Conservation (phyloP, 2,113 vertebrate genomes). For the Eulemur rufifrons region DNA sequence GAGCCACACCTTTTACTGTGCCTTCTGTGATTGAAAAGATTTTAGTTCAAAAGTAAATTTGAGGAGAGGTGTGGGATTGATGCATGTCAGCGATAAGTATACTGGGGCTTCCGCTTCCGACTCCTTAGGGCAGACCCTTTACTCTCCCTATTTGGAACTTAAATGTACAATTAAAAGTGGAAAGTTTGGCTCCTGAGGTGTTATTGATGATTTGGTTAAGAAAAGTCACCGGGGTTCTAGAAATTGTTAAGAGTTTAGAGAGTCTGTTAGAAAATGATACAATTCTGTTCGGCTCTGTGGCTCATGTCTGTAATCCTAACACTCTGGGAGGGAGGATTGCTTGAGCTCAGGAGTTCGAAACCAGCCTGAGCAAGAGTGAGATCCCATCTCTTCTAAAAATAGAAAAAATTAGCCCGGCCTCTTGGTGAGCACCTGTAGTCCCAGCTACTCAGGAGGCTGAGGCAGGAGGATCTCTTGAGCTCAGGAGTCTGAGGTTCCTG, state of each 20-base stretch:
- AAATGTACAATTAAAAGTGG: neutral
- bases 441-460: no score
- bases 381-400: no score
- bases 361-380: no score
- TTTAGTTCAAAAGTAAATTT: neutral
- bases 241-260: neutral
- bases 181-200: neutral
- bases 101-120: neutral
- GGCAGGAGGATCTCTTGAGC: no score
- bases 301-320: no score
- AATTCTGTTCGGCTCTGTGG: fast-evolving
- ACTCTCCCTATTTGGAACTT: neutral
- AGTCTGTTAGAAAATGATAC: neutral
- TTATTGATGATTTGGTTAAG: neutral
- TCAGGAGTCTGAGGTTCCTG: no score
- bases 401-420: no score
- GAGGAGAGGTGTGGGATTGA: neutral
- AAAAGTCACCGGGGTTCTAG: neutral
- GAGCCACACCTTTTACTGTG: neutral
- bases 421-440: no score
- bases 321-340: no score
- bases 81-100: neutral
- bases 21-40: neutral
- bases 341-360: no score
- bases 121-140: neutral